Percentiles rank a stretch among this genome's conserved stretches.
phyloP scores from a whole-genome alignment of 1,140 invertebrate genomes.

The Grapholita molesta region DNA sequence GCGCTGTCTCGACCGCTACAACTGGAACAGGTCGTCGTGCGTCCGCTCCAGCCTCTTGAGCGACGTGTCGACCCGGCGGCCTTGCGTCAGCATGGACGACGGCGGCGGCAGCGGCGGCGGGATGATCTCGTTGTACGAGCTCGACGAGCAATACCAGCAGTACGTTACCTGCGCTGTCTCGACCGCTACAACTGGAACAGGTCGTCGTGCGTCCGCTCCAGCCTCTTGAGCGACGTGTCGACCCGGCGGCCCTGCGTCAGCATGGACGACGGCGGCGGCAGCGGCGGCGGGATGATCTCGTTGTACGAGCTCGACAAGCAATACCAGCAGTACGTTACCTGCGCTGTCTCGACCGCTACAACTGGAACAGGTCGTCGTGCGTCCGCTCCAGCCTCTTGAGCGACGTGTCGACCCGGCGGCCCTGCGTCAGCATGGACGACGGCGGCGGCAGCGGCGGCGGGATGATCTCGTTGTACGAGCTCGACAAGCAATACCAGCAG shows the following conservation, averaged over 20 bases:
- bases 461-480: too few relatives aligned
- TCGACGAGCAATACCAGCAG: too few relatives aligned
- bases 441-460: slow-evolving; percentile 75
- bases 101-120: too few relatives aligned
- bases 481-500: slow-evolving; percentile 40
- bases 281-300: too few relatives aligned
- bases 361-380: slow-evolving; percentile 94
- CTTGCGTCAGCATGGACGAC: slow-evolving; percentile 86
- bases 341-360: slow-evolving; percentile 82
- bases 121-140: too few relatives aligned
- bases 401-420: slow-evolving; percentile 86
- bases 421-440: slow-evolving; percentile 87
- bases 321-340: slow-evolving; percentile 42
- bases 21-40: slow-evolving; percentile 92
- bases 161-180: too few relatives aligned
- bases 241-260: slow-evolving; percentile 88
- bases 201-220: slow-evolving; percentile 91
- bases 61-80: slow-evolving; percentile 86
- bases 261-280: slow-evolving; percentile 81
- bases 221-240: slow-evolving; percentile 86
- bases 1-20: background rate
- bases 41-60: slow-evolving; percentile 88
- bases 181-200: slow-evolving; percentile 80
- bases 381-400: slow-evolving; percentile 88
- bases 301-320: slow-evolving; percentile 61